These are phyloP conservation scores for Podarcis siculus DNA, from an alignment of 2,797 vertebrate genomes.

Conservation along the genomic window DNA sequence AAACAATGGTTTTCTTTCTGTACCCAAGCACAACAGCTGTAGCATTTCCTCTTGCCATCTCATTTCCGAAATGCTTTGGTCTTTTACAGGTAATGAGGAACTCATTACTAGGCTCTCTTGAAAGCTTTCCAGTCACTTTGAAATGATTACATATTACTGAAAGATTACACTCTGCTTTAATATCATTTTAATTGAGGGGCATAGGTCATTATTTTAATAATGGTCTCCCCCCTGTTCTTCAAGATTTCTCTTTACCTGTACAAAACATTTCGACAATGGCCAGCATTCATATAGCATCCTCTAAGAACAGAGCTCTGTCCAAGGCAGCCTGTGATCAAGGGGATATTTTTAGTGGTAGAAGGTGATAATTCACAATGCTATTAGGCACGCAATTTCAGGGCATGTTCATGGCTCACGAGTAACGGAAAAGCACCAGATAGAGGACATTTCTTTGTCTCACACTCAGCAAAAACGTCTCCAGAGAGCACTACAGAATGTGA, in stretches of 20 bases:
- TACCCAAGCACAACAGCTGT: constrained; percentile 21
- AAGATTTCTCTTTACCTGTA: constrained; percentile 12
- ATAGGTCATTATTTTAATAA: constrained; percentile 39
- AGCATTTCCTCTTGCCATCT: neutral
- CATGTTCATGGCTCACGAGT: neutral
- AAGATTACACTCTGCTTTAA: constrained; percentile 51
- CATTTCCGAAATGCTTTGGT: neutral
- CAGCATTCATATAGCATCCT: constrained; percentile 23
- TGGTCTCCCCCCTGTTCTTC: neutral
- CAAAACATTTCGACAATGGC: constrained; percentile 37
- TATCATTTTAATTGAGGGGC: constrained; percentile 34
- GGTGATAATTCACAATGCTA: constrained; percentile 51
- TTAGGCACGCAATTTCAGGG: constrained; percentile 18
- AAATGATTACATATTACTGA: constrained; percentile 27
- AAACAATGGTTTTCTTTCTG: neutral
- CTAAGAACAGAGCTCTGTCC: constrained; percentile 8
- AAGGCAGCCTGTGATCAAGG: constrained; percentile 35
- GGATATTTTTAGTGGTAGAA: constrained; percentile 18
- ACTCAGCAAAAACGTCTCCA: neutral
- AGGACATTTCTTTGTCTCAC: constrained; percentile 14
- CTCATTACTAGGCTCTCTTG: constrained; percentile 35
- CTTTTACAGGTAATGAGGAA: constrained; percentile 7
- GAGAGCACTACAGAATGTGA: neutral
- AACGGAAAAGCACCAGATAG: neutral
- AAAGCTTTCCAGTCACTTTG: constrained; percentile 33